Evolutionary conservation across 2,113 vertebrate genomes (phyloP).

Genomic region (Furnarius figulus): DNA sequence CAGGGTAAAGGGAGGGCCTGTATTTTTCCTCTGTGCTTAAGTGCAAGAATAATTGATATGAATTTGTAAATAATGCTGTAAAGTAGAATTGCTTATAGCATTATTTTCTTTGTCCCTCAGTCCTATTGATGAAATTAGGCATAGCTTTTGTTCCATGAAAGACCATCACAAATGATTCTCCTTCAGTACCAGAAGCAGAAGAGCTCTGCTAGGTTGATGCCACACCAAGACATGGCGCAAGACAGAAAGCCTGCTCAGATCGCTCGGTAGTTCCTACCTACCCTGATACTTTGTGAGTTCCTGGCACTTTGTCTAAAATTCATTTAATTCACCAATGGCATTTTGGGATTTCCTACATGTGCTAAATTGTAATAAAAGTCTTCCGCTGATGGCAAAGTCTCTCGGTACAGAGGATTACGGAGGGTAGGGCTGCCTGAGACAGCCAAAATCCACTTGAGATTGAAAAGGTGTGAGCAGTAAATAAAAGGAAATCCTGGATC

Average conservation of each 20-base stretch:
- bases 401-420: background rate
- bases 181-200: background rate
- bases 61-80: background rate
- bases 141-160: background rate
- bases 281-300: background rate
- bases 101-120: background rate
- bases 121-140: fast-evolving
- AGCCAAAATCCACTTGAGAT: constrained; percentile 23
- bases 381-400: background rate
- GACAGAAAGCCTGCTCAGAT: background rate
- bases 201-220: background rate
- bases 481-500: constrained; percentile 57
- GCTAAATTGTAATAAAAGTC: background rate
- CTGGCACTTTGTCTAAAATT: background rate
- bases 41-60: background rate
- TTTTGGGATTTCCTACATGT: background rate
- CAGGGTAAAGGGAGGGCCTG: background rate
- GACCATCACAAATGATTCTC: background rate
- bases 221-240: background rate
- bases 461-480: constrained; percentile 50
- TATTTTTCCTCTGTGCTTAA: background rate
- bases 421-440: background rate
- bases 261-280: background rate
- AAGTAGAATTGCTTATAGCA: background rate
- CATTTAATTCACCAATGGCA: background rate